Base-by-base conservation (phyloP, 2,888 invertebrate genomes). In the Agriopis leucophaearia region DNA sequence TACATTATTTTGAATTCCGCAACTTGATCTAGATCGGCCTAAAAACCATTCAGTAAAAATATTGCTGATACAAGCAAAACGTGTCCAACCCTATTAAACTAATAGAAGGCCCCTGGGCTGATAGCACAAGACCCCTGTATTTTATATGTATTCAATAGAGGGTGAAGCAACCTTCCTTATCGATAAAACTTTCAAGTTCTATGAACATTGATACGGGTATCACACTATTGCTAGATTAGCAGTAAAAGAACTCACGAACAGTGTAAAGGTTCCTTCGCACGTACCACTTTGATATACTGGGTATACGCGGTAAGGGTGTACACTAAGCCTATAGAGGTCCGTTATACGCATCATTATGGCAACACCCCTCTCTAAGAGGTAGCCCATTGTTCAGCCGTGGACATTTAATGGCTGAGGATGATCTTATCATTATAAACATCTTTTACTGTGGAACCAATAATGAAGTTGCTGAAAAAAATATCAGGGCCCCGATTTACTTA, bases 121-220 rank as follows among this genome's bases (percentile, higher is more conserved):
- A 76, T 70, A 70, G 72, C 12, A 9, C 45, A 18, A 55, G 72
- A 74, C 75, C 74, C 73, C 75, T 71, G 50, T 59, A 50, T 59
- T 59, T 50, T 51, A 51, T 59, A 51, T 48, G 50, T 59, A 80
- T 80, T 80, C 77, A 77, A 81, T 78, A 65, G 74, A 73, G 77
- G 75, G 76, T 74, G 74, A 75, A 75, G 78, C 74, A 72, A 68
- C 68, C 77, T 76, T 77, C 74, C 80, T 82, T 83, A 83, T 84
- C 83, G 82, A 81, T 76, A 82, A 78, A 79, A 79, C 81, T 83
- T 83, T 83, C 83, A 76, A 81, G 80, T 81, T 81, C 78, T 73
- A 64, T 79, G 78, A 78, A 72, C 80, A 81, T 62, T 59, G 71
- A 69, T 59, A 68, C n/a, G 9, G 44, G 38, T 47, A 61, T 64